These are phyloP conservation scores for Anoura caudifer DNA, from an alignment of 2,113 vertebrate genomes.

Conservation along the genomic window DNA sequence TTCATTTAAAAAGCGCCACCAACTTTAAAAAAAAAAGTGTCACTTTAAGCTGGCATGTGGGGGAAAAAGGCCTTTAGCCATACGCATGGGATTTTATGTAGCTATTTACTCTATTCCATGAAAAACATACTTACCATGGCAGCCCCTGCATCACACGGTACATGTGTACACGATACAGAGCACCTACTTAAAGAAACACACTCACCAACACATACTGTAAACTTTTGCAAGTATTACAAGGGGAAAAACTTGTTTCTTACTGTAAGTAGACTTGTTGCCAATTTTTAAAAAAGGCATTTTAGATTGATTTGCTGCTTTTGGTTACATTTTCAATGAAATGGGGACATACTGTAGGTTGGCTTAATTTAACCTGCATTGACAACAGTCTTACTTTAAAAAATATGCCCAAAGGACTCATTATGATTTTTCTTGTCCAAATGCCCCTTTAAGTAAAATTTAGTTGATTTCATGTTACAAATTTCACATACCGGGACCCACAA, in stretches of 20 bases:
- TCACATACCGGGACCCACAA: not conserved
- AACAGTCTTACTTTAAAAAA: conserved; percentile 54
- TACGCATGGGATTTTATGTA: conserved; percentile 53
- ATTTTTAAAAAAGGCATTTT: conserved; percentile 46
- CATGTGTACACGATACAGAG: conserved; percentile 85
- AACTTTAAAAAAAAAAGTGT: conserved; percentile 37
- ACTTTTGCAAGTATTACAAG: conserved; percentile 80
- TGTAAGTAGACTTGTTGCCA: conserved; percentile 58
- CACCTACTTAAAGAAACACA: conserved; percentile 89
- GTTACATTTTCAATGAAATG: conserved; percentile 50
- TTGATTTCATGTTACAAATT: conserved; percentile 1
- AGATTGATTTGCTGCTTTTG: conserved; percentile 31
- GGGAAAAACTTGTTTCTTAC: conserved; percentile 52
- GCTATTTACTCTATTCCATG: conserved; percentile 80
- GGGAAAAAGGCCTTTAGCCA: not conserved
- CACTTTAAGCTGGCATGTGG: conserved; percentile 2
- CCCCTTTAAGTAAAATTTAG: conserved; percentile 45
- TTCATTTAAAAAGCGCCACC: conserved; percentile 43
- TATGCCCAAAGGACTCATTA: conserved; percentile 33
- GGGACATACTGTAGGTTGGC: conserved; percentile 31
- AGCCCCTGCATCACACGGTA: conserved; percentile 86
- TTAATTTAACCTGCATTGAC: conserved; percentile 57
- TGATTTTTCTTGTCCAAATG: conserved; percentile 33
- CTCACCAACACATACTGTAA: conserved; percentile 84
- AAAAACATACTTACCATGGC: conserved; percentile 86